These are phyloP conservation scores for Buphagus erythrorhynchus DNA, from an alignment of 2,797 vertebrate genomes.

Conservation along the genomic window DNA sequence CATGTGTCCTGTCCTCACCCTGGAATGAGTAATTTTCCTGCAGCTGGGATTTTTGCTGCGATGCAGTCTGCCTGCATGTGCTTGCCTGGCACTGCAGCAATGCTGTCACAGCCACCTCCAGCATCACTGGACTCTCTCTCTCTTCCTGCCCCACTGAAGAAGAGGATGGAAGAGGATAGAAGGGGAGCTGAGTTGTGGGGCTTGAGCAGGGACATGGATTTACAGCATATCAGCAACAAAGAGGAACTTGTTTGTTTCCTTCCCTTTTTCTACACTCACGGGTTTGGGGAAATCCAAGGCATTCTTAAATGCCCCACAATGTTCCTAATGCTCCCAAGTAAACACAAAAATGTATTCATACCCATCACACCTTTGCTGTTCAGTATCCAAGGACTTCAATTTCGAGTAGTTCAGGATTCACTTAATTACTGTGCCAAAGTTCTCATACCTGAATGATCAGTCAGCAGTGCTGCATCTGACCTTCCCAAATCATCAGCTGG, in stretches of 20 bases:
- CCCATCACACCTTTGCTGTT: neutral
- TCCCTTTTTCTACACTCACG: neutral
- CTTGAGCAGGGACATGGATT: neutral
- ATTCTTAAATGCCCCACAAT: neutral
- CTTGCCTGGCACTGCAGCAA: neutral
- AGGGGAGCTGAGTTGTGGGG: neutral
- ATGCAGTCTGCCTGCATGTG: neutral
- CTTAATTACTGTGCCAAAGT: neutral
- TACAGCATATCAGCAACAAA: neutral
- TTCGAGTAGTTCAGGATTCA: neutral
- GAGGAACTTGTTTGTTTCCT: neutral
- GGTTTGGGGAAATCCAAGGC: neutral
- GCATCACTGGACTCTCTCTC: fast-evolving
- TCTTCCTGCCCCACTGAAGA: neutral
- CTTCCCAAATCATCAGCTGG: neutral
- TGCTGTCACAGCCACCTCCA: neutral
- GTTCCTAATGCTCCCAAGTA: neutral
- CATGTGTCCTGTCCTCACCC: neutral
- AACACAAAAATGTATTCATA: neutral
- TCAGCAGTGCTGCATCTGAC: neutral
- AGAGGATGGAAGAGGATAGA: neutral
- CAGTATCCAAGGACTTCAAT: neutral
- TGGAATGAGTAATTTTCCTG: neutral
- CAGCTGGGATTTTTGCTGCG: neutral
- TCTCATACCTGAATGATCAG: neutral